phyloP scores from a whole-genome alignment of 2,797 vertebrate genomes.

The Harpagifer antarcticus region DNA sequence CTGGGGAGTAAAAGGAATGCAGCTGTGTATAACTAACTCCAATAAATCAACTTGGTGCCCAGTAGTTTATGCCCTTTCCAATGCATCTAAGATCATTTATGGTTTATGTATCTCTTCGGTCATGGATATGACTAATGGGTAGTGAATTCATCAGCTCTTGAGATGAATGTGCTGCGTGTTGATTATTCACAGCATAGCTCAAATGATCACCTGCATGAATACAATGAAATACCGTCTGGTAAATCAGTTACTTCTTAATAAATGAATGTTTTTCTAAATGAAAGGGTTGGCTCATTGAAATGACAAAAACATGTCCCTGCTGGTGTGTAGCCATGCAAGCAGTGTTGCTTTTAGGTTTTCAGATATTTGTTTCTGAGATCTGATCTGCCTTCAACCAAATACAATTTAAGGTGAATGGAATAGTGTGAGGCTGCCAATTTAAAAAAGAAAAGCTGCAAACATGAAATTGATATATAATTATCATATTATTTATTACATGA shows the following conservation, averaged over 20 bases:
- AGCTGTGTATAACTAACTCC: constrained; percentile 60
- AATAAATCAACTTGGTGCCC: constrained; percentile 53
- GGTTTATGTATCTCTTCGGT: constrained; percentile 42
- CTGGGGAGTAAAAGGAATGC: constrained; percentile 41
- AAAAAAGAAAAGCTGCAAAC: not conserved
- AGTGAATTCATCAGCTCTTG: constrained; percentile 45
- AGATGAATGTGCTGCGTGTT: constrained; percentile 39
- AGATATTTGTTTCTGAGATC: not conserved
- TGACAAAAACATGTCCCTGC: not conserved
- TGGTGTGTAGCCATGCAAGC: not conserved
- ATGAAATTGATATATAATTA: not conserved
- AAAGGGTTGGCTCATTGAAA: not conserved
- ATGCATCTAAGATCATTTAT: constrained; percentile 21
- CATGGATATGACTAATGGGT: constrained; percentile 19
- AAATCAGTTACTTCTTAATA: constrained; percentile 18
- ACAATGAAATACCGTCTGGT: constrained; percentile 22
- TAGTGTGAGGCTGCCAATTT: not conserved
- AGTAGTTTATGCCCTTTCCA: constrained; percentile 37
- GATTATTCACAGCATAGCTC: constrained; percentile 49
- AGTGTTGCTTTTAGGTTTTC: not conserved
- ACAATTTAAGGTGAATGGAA: not conserved
- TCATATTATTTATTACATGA: not conserved
- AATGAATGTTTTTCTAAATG: constrained; percentile 21
- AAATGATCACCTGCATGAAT: constrained; percentile 33
- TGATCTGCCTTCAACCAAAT: not conserved